These are phyloP conservation scores for Conger conger DNA, from an alignment of 2,113 vertebrate genomes.

Conservation along the genomic window DNA sequence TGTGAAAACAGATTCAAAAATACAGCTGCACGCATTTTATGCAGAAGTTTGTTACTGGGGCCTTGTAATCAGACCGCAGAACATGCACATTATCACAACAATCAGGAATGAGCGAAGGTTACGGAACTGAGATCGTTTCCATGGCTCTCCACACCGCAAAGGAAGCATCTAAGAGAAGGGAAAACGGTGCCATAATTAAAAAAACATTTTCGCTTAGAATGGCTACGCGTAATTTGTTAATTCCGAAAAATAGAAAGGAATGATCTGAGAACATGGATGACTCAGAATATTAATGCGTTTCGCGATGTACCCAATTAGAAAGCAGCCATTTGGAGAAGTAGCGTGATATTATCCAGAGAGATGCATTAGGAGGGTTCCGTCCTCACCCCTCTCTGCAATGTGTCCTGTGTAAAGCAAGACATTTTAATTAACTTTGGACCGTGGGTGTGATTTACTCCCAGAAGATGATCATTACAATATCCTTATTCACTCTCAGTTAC, in stretches of 20 bases:
- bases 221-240: not conserved
- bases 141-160: no score
- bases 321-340: not conserved
- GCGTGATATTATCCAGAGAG: conserved; percentile 6
- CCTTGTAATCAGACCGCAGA: no score
- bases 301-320: not conserved
- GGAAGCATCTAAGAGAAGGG: no score
- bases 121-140: no score
- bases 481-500: not conserved
- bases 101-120: no score
- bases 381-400: not conserved
- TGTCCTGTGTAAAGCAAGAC: conserved; percentile 24
- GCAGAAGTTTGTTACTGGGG: no score
- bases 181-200: not conserved
- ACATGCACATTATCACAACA: no score
- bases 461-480: conserved; percentile 26
- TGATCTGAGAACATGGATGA: not conserved
- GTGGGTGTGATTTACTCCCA: conserved; percentile 27
- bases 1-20: no score
- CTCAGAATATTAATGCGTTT: not conserved
- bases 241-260: not conserved
- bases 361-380: conserved; percentile 24
- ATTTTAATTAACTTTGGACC: conserved; percentile 30
- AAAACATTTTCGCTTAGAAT: not conserved
- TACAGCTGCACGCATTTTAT: no score